These are phyloP conservation scores for Drosophila mimica DNA, from an alignment of 2,888 invertebrate genomes.

Conservation along the genomic window DNA sequence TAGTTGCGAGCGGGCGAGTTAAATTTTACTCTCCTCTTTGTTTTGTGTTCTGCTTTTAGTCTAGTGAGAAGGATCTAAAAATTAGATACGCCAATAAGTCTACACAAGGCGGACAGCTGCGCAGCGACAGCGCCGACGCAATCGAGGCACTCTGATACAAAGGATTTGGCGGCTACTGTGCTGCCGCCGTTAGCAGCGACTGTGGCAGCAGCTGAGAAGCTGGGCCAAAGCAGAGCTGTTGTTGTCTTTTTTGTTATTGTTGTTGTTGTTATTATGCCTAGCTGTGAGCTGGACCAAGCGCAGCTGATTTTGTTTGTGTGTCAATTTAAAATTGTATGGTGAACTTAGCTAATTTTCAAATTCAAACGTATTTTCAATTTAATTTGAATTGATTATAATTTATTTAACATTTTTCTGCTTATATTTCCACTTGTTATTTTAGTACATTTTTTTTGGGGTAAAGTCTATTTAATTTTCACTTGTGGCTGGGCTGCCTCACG, in stretches of 20 bases:
- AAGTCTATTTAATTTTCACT: conserved; percentile 35
- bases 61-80: conserved; percentile 23
- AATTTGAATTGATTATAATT: background rate
- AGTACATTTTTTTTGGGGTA: background rate
- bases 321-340: background rate
- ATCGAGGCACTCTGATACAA: conserved; percentile 14
- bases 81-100: conserved; percentile 28
- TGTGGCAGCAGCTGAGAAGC: conserved; percentile 37
- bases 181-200: conserved; percentile 11
- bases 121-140: conserved; percentile 49
- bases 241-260: conserved; percentile 2
- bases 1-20: conserved; percentile 35
- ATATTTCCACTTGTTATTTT: background rate
- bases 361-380: background rate
- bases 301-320: conserved; percentile 56
- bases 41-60: conserved; percentile 11
- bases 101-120: conserved; percentile 58
- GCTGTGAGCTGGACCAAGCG: conserved; percentile 31
- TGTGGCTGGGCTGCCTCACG: conserved; percentile 18
- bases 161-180: conserved; percentile 27
- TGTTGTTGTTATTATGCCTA: conserved; percentile 11
- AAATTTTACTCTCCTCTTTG: background rate
- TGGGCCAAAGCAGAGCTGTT: conserved; percentile 26
- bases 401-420: background rate
- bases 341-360: background rate